Base-by-base conservation (phyloP, 1,140 invertebrate species). In the Mya arenaria region DNA sequence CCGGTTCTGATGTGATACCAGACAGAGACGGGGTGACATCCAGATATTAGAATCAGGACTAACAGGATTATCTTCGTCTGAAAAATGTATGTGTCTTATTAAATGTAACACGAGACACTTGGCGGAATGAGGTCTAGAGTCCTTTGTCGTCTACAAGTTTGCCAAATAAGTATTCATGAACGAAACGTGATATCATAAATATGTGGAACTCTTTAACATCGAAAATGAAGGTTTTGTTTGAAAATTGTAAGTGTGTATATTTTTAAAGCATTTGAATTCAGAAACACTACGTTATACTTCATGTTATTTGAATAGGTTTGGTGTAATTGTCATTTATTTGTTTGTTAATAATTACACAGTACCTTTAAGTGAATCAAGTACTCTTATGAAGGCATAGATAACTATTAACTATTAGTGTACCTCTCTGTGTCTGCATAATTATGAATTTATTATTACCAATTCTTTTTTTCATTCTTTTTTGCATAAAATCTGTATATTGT, bases 1-100 rank as follows among this genome's bases (percentile, higher is more conserved):
- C 75, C 75, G 6, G 44, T 66, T 68, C 48, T 66, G 56, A 62
- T 66, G 30, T 78, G 75, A 41, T 56, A 68, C 75, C 75, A 78
- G n/a, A 78, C 15, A 23, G 34, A 68, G 15, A 68, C 23, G 10
- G 75, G 75, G 32, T 68, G 65, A 48, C 60, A 56, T 3, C 41
- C 28, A 1, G 75, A 65, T 36, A 68, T 17, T n/a, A 78, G 32
- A 3, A 68, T 17, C 13, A 78, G 37, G 0, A 36, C 44, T 6
- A 68, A 3, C 4, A 44, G 62, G 8, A 78, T 56, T 30, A 52
- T 68, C n/a, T 66, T 39, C 4, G 68, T 13, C 75, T 78, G 58
- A 73, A 56, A 55, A 44, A 17, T 10, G 32, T 19, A 15, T 41
- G 19, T 4, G 4, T 23, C 19, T 62, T 15, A 62, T 17, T 28